phyloP scores from a whole-genome alignment of 1,140 invertebrate species.

The Subanguina moxae region DNA sequence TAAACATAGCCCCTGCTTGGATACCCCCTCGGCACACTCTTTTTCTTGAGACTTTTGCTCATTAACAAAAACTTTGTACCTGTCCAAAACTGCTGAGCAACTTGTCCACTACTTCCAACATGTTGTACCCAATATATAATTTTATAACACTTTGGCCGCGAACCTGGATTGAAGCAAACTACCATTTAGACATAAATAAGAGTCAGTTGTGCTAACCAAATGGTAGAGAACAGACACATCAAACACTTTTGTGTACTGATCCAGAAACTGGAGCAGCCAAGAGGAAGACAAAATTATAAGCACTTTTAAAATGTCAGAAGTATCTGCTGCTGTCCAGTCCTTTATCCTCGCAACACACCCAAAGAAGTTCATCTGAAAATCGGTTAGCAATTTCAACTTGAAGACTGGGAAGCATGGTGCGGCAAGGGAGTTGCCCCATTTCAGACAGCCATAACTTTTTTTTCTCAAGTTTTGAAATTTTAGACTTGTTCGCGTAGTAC shows the following conservation, averaged over 20 bases:
- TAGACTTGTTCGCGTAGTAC: too few species aligned
- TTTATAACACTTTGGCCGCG: constrained; percentile 98
- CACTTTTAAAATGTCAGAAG: constrained; percentile 91
- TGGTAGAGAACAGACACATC: constrained; percentile 87
- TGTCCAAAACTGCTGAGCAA: constrained; percentile 91
- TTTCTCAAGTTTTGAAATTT: neutral
- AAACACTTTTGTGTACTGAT: constrained; percentile 65
- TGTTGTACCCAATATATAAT: constrained; percentile 98
- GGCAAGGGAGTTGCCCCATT: too few species aligned
- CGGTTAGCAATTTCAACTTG: too few species aligned
- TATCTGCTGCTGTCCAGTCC: constrained; percentile 71
- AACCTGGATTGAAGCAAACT: neutral
- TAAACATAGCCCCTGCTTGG: too few species aligned
- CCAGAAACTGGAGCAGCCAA: constrained; percentile 80
- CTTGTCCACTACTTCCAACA: constrained; percentile 92
- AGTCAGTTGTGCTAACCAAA: constrained; percentile 72
- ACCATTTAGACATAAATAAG: neutral
- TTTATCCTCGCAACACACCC: constrained; percentile 53
- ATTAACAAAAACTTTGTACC: constrained; percentile 33
- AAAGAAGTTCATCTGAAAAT: constrained; percentile 46
- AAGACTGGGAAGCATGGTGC: too few species aligned
- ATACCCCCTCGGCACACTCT: too few species aligned
- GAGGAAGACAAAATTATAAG: constrained; percentile 73
- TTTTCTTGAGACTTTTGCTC: too few species aligned
- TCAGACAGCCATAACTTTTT: constrained; percentile 11